A percentile compares a stretch with the other conserved stretches of the same genome.
These are phyloP conservation scores for Hirtodrosophila cameraria DNA, from an alignment of 2,888 invertebrate genomes.

Conservation along the genomic window DNA sequence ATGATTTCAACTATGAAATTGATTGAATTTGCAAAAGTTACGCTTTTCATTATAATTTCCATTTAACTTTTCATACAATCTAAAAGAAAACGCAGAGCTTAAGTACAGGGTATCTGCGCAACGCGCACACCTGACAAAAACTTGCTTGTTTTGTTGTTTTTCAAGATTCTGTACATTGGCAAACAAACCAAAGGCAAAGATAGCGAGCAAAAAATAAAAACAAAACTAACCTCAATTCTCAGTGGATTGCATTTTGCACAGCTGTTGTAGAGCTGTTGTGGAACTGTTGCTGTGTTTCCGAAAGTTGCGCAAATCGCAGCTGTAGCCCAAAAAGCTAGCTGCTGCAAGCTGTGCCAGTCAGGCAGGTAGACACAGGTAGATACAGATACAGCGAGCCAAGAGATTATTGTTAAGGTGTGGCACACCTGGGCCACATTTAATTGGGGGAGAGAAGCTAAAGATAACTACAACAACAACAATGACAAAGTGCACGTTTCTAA, in stretches of 20 bases:
- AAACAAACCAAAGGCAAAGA: constrained; percentile 22
- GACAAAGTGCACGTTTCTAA: too few species aligned
- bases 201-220: constrained; percentile 10
- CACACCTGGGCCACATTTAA: constrained; percentile 37
- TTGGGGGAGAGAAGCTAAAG: constrained; percentile 24
- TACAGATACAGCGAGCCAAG: constrained; percentile 5
- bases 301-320: constrained; percentile 38
- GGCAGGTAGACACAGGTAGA: too few species aligned
- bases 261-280: too few species aligned
- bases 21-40: too few species aligned
- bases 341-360: too few species aligned
- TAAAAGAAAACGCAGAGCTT: too few species aligned
- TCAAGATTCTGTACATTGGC: constrained; percentile 17
- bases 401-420: constrained; percentile 27
- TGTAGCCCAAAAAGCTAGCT: constrained; percentile 22
- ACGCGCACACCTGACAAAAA: too few species aligned
- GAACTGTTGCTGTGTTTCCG: constrained; percentile 11
- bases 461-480: background rate
- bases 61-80: too few species aligned
- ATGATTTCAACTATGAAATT: too few species aligned
- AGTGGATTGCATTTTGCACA: constrained; percentile 9
- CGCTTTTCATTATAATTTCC: too few species aligned
- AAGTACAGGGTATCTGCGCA: too few species aligned
- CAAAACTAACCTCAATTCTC: constrained; percentile 4
- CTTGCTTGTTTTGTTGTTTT: background rate